A percentile compares a stretch with the other conserved stretches of the same genome.
Conservation (phyloP, 2,113 vertebrate genomes). For the Falco punctatus region DNA sequence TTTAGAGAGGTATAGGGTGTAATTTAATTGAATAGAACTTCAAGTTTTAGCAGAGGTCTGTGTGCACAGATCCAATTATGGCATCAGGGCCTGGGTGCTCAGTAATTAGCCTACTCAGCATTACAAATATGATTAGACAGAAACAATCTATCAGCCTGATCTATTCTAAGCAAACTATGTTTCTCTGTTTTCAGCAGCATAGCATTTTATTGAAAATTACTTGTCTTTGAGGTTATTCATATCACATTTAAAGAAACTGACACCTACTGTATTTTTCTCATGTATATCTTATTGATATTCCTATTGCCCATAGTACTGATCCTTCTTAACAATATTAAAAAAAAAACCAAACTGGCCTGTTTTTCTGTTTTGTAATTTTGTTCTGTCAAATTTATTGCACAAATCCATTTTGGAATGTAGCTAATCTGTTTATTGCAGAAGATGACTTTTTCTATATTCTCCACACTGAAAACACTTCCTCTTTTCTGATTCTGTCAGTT, state of each 20-base stretch:
- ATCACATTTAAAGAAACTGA: neutral
- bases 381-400: neutral
- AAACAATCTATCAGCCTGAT: neutral
- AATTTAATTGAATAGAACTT: neutral
- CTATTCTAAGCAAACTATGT: neutral
- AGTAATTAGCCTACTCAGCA: neutral
- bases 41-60: neutral
- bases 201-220: neutral
- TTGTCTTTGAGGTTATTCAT: neutral
- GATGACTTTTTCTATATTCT: neutral
- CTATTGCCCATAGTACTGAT: neutral
- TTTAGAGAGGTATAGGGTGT: neutral
- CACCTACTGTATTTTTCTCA: neutral
- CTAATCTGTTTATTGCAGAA: neutral
- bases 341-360: neutral
- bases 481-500: neutral
- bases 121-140: neutral
- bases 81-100: neutral
- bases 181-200: neutral
- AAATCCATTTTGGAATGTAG: neutral
- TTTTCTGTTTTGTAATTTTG: neutral
- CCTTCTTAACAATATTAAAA: neutral
- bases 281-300: neutral
- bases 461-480: neutral
- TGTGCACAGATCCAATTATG: neutral